Evolutionary conservation across 2,888 invertebrate genomes (phyloP), one percentile per base, ranked within the genome.

Genomic region (Drosophila stalkeri): DNA sequence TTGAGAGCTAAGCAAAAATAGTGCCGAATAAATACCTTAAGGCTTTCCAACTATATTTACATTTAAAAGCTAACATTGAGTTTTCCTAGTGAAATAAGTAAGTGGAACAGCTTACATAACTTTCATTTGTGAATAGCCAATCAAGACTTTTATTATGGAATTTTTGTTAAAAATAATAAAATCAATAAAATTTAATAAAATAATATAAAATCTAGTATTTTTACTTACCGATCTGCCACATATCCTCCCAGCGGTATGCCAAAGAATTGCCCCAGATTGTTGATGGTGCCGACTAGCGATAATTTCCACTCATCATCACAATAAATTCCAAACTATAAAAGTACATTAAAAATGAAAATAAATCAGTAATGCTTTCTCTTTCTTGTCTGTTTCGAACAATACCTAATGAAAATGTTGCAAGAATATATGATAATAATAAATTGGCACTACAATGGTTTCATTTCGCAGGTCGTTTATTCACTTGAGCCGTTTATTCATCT

Each of bases 191-290:
- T 1, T 9, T 14, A 35, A 16, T 0, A 16, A n/a, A 18, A 9
- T 5, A 14, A 31, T n/a, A 9, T 14, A 20, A n/a, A 23, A 23
- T 23, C 16, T 11, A 14, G 2, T 5, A 11, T 11, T 37, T 23
- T n/a, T 11, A 12, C 82, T 91, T 90, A 96, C 94, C 95, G 95
- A 93, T 97, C 97, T 3, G 95, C 96, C 81, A 94, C 93, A 90
- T 93, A 94, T 91, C 94, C 95, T 41, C 93, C 95, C 62, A 96
- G 93, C 23, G 96, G 94, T 92, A 96, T 94, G 11, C 96, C 95
- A 46, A 96, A 93, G 84, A 96, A 96, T 93, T 96, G 96, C 23
- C 96, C 96, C 55, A 96, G 91, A 90, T 96, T 96, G 90, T 96
- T 96, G 8, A 96, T 94, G 2, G 96, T 96, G 11, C 97, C 97